These are phyloP conservation scores for Macropodus opercularis DNA, from an alignment of 2,797 vertebrate genomes.

Conservation along the genomic window DNA sequence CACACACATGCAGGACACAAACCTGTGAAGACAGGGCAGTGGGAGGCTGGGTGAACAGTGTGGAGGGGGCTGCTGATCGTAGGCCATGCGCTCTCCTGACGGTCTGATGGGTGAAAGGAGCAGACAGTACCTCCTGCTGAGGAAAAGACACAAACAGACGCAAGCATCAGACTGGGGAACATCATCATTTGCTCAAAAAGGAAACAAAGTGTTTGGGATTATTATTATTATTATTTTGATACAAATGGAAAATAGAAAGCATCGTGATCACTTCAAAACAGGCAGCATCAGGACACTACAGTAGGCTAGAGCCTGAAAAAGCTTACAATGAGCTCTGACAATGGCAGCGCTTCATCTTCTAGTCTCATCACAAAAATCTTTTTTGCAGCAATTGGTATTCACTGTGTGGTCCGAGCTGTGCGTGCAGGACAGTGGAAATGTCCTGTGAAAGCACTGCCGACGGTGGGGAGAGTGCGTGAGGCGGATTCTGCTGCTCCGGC, in stretches of 20 bases:
- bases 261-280: slow-evolving; percentile 4
- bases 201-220: slow-evolving; percentile 17
- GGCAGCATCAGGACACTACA: slow-evolving; percentile 13
- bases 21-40: slow-evolving; percentile 81
- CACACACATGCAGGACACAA: slow-evolving; percentile 38
- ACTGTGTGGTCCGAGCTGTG: not conserved
- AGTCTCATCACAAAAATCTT: slow-evolving; percentile 26
- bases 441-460: slow-evolving; percentile 14
- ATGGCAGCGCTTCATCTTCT: slow-evolving; percentile 35
- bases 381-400: slow-evolving; percentile 12
- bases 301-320: too few species aligned
- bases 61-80: slow-evolving; percentile 75
- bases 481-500: slow-evolving; percentile 9
- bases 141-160: slow-evolving; percentile 49
- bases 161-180: slow-evolving; percentile 17
- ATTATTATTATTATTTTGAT: not conserved
- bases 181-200: slow-evolving; percentile 2
- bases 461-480: not conserved
- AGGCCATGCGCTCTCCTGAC: slow-evolving; percentile 84
- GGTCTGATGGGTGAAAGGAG: slow-evolving; percentile 78
- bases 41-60: slow-evolving; percentile 79
- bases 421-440: not conserved
- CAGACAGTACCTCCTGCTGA: slow-evolving; percentile 77
- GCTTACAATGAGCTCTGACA: too few species aligned
- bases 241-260: slow-evolving; percentile 19